Base-by-base conservation (phyloP, 2,888 invertebrate genomes). In the Eupelmus urozonus region DNA sequence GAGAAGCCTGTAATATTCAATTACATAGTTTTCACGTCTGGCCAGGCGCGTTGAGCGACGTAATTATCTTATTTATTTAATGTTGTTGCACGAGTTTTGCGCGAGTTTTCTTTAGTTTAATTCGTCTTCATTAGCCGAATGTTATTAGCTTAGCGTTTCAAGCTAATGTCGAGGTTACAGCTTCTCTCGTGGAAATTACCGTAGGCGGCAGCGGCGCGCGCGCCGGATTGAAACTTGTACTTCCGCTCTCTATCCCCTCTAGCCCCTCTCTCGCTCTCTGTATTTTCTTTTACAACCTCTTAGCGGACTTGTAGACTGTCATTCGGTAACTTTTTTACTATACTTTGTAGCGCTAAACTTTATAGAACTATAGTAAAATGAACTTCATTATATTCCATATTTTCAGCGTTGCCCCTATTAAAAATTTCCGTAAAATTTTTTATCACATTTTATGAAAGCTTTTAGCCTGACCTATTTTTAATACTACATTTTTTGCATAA, bases 221-320 rank as follows among this genome's bases (percentile, higher is more conserved):
- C n/a, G n/a, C n/a, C 23, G 62, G 62, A 62, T 62, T 62, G 62
- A 62, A 62, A 42, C 62, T 62, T 62, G 42, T 40, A 57, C 40
- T 34, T n/a, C n/a, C n/a, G n/a, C n/a, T n/a, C n/a, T n/a, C n/a
- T n/a, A n/a, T n/a, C n/a, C n/a, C n/a, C n/a, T n/a, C n/a, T n/a
- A n/a, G n/a, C n/a, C n/a, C n/a, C n/a, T n/a, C n/a, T n/a, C n/a
- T n/a, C n/a, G n/a, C n/a, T n/a, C n/a, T n/a, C n/a, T n/a, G 40
- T 60, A 40, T 62, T 40, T 62, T 62, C 62, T 62, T 60, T 62
- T 62, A 62, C 62, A 62, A 62, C 62, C 34, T 62, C 40, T 62
- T 62, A 42, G 62, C 40, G 40, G 9, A 42, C 62, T 62, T 42
- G 40, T 23, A 40, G 40, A 62, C 62, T 62, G 62, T 40, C 62